Evolutionary conservation across 2,888 invertebrate genomes (phyloP).

Genomic region (Rhagium mordax): DNA sequence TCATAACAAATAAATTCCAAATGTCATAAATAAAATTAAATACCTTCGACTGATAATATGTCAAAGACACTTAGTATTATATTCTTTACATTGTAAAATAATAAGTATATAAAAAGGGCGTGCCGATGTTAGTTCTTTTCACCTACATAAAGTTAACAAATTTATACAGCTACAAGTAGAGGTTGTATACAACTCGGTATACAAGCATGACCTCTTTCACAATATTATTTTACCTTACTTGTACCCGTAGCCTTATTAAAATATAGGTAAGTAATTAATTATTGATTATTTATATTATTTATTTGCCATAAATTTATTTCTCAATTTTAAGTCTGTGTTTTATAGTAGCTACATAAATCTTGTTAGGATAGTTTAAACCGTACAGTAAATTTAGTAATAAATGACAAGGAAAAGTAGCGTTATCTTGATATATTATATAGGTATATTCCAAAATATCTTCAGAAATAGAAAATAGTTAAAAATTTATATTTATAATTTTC

Average conservation of each 20-base stretch:
- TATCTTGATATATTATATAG: too few species aligned
- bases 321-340: neutral
- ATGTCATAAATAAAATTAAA: neutral
- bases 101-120: neutral
- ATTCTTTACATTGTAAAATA: neutral
- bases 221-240: constrained; percentile 9
- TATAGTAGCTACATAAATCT: neutral
- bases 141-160: constrained; percentile 8
- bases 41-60: neutral
- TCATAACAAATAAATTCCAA: neutral
- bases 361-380: neutral
- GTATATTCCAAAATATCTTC: too few species aligned
- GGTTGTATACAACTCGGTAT: constrained; percentile 14
- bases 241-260: neutral
- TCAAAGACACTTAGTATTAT: neutral
- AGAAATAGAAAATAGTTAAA: too few species aligned
- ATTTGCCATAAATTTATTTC: neutral
- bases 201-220: constrained; percentile 13
- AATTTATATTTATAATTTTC: too few species aligned
- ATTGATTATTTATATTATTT: neutral
- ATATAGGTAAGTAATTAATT: constrained; percentile 16
- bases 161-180: neutral
- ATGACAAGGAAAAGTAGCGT: too few species aligned
- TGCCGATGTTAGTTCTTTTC: constrained; percentile 6
- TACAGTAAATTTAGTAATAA: neutral